Conservation (phyloP, 1,140 invertebrate genomes). For the Pseudomyrmex gracilis region DNA sequence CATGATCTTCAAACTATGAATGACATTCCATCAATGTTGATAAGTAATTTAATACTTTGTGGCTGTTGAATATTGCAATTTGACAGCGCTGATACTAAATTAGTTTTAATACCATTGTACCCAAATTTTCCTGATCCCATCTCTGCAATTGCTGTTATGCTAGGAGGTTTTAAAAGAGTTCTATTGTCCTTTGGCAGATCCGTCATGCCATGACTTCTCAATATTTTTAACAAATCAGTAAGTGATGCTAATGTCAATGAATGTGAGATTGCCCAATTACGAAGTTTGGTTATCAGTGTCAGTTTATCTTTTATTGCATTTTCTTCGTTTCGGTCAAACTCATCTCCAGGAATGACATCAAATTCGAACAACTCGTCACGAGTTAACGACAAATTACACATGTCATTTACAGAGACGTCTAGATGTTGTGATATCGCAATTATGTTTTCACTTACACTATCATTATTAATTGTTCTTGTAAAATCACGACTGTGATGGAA, state of each 20-base stretch:
- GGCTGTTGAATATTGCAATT: not conserved
- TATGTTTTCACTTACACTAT: constrained; percentile 10
- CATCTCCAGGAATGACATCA: constrained; percentile 12
- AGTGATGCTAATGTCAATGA: constrained; percentile 11
- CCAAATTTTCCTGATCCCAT: constrained; percentile 8
- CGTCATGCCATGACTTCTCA: constrained; percentile 10
- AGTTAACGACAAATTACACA: not conserved
- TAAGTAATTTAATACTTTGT: constrained; percentile 10
- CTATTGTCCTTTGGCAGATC: constrained; percentile 20
- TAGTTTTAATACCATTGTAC: constrained; percentile 16
- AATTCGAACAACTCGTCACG: not conserved
- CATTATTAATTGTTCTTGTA: not conserved
- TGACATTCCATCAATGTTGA: constrained; percentile 20
- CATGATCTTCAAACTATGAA: no score
- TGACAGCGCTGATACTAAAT: constrained; percentile 10
- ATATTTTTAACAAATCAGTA: constrained; percentile 26
- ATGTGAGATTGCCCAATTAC: constrained; percentile 8
- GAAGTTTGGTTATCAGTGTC: constrained; percentile 8
- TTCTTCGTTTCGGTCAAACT: constrained; percentile 6
- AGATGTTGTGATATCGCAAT: not conserved
- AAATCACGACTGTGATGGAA: not conserved
- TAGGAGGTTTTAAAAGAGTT: constrained; percentile 14
- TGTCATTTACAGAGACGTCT: constrained; percentile 4
- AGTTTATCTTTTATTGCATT: not conserved
- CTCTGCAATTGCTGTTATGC: not conserved